Evolutionary conservation across 2,888 invertebrate genomes (phyloP).

Genomic region (Portevinia maculata): DNA sequence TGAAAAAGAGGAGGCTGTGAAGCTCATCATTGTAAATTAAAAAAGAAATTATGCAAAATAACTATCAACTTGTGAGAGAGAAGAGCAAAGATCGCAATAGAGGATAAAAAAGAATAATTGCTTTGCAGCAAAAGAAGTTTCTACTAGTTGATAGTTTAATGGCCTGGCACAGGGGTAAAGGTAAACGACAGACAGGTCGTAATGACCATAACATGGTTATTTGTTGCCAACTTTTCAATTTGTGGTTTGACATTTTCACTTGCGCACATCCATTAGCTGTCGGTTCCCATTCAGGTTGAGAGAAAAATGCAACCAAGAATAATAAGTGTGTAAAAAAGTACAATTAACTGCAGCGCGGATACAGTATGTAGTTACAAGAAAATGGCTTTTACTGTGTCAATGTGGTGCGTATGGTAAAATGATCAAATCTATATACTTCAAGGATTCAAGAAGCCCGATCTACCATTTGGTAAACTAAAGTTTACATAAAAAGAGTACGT

Average conservation of each 20-base stretch:
- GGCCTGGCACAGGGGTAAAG: conserved; percentile 49
- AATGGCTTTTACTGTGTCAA: conserved; percentile 6
- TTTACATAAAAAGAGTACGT: too few relatives aligned
- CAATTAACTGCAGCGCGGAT: conserved; percentile 4
- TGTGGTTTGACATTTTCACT: conserved; percentile 69
- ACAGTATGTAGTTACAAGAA: neutral
- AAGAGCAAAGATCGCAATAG: neutral
- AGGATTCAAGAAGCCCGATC: too few relatives aligned
- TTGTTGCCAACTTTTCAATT: conserved; percentile 42
- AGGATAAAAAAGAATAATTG: conserved; percentile 23
- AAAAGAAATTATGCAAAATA: conserved; percentile 69
- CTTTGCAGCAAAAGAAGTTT: conserved; percentile 38
- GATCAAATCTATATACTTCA: too few relatives aligned
- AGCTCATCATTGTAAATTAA: conserved; percentile 46
- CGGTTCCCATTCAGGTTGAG: conserved; percentile 41
- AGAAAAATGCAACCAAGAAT: conserved; percentile 13
- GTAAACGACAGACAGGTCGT: conserved; percentile 55
- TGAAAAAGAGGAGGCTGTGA: conserved; percentile 20
- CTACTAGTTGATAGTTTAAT: conserved; percentile 50
- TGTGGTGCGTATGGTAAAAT: conserved; percentile 11
- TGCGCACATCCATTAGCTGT: conserved; percentile 48
- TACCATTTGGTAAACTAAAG: too few relatives aligned
- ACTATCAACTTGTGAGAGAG: neutral
- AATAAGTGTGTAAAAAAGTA: conserved; percentile 6
- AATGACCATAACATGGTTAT: conserved; percentile 62